phyloP scores from a whole-genome alignment of 2,888 invertebrate genomes.

The Caprella mutica region DNA sequence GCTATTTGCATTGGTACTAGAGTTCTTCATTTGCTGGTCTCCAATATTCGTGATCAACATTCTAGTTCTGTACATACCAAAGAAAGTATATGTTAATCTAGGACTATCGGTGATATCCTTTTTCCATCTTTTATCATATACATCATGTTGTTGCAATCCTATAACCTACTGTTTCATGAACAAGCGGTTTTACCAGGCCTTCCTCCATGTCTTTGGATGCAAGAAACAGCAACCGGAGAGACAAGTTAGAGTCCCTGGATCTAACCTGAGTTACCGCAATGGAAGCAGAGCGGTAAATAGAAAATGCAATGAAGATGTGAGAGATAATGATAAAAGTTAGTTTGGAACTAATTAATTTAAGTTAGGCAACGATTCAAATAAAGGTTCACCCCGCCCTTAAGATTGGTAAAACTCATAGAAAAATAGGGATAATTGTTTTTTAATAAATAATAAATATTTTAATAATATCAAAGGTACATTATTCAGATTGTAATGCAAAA shows the following conservation, averaged over 20 bases:
- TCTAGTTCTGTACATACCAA: slow-evolving; percentile 46
- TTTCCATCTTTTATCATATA: slow-evolving; percentile 50
- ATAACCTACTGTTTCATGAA: slow-evolving; percentile 61
- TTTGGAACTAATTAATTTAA: too few relatives aligned
- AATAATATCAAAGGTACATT: too few relatives aligned
- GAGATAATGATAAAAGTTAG: too few relatives aligned
- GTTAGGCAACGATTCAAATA: too few relatives aligned
- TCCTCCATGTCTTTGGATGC: slow-evolving; percentile 50
- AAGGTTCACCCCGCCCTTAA: too few relatives aligned
- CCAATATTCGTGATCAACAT: slow-evolving; percentile 52
- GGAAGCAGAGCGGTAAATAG: too few relatives aligned
- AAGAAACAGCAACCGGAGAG: slow-evolving; percentile 34
- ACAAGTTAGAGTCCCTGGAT: neutral
- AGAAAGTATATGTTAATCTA: slow-evolving; percentile 44
- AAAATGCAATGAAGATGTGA: too few relatives aligned
- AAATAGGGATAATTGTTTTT: too few relatives aligned
- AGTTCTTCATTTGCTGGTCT: slow-evolving; percentile 60
- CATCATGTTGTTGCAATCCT: slow-evolving; percentile 54
- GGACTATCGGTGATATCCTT: slow-evolving; percentile 47
- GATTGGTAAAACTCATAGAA: too few relatives aligned
- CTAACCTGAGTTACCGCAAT: neutral
- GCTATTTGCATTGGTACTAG: slow-evolving; percentile 56
- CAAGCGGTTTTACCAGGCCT: slow-evolving; percentile 52
- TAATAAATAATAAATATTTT: too few relatives aligned
- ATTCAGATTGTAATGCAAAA: too few relatives aligned